phyloP scores from a whole-genome alignment of 2,888 invertebrate species.

The Pemphredon lugubris region DNA sequence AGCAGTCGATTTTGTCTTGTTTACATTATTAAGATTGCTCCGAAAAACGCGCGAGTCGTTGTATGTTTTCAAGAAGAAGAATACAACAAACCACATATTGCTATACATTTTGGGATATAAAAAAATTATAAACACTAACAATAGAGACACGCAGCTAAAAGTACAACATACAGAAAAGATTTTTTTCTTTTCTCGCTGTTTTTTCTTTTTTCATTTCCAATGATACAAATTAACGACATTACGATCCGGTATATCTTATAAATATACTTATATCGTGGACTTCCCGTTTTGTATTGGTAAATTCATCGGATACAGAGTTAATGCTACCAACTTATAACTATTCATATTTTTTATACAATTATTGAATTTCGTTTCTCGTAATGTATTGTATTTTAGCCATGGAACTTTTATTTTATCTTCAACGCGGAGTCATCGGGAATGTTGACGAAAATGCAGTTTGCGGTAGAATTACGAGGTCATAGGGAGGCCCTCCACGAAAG shows the following conservation, averaged over 20 bases:
- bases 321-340: conserved; percentile 67
- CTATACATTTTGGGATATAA: conserved; percentile 69
- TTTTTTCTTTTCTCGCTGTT: too few relatives aligned
- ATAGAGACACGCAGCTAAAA: conserved; percentile 63
- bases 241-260: conserved; percentile 58
- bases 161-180: conserved; percentile 57
- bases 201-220: too few relatives aligned
- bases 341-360: conserved; percentile 64
- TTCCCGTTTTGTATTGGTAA: conserved; percentile 57
- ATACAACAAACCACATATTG: conserved; percentile 75
- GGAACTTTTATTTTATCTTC: too few relatives aligned
- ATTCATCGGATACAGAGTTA: conserved; percentile 64
- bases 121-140: conserved; percentile 61
- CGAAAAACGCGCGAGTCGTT: conserved; percentile 59
- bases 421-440: conserved; percentile 56
- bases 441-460: conserved; percentile 41
- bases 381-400: conserved; percentile 54
- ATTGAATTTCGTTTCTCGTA: conserved; percentile 57
- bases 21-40: conserved; percentile 60
- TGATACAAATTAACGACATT: conserved; percentile 61
- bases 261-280: conserved; percentile 66
- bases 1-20: conserved; percentile 61
- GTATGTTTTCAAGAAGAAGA: conserved; percentile 69
- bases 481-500: background rate
- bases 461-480: background rate